Evolutionary conservation across 2,113 vertebrate genomes (phyloP), one percentile per base, ranked within the genome.

Genomic region (Muntiacus muntjak): DNA sequence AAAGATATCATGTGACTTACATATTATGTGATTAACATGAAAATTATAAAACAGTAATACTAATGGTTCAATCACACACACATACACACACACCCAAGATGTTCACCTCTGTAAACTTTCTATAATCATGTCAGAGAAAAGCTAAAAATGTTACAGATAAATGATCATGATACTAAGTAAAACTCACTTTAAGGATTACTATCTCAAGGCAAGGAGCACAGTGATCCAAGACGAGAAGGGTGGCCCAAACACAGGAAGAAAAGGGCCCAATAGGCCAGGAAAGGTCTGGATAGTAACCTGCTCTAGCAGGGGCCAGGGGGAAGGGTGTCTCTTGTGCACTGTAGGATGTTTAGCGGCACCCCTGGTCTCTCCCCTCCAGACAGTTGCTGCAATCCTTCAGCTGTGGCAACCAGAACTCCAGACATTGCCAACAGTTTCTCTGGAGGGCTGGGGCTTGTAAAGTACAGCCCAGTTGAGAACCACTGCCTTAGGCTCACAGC

Each of bases 41-140:
- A 94, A 93, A 89, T 62, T 91, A 57, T 74, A 40, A 96, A 67
- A 64, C 28, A 94, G 23, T n/a, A 95, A 96, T 28, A 83, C 21
- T 79, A 93, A 67, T 14, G 86, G 3, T 64, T 67, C 47, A 97
- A 97, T 40, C 33, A 91, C 6, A 55, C 21, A 85, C 83, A 67
- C 67, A 79, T 11, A 16, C 17, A 81, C 23, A 83, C 28, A 78
- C 1, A 57, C 19, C 71, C 4, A 64, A 28, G 33, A 67, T 6
- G 15, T 71, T 79, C 21, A 81, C 36, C 10, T 64, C 89, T 93
- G 4, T 36, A 54, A 96, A 58, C 16, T 74, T 7, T 54, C 36
- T 86, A 40, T 60, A 92, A 79, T 36, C 26, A 81, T 45, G 7
- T 58, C 55, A 94, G 7, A 84, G 13, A 84, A 91, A 58, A 94